Evolutionary conservation across 2,797 vertebrate species (phyloP), one percentile per base, ranked within the genome.

Genomic region (Coregonus sp.): DNA sequence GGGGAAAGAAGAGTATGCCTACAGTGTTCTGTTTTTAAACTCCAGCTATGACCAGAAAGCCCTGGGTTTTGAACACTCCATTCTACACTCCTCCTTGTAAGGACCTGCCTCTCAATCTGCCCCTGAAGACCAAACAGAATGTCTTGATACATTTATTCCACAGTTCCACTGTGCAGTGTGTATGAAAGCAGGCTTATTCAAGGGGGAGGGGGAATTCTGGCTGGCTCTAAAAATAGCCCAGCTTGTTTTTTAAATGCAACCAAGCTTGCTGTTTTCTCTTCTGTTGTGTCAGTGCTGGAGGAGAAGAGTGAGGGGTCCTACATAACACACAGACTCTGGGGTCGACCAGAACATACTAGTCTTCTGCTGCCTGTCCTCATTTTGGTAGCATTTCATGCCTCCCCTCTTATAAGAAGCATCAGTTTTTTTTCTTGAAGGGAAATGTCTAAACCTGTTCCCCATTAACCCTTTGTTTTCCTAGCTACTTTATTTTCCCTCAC

Each of bases 161-260:
- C 69, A 70, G 78, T 18, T 63, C 59, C 75, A 80, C 56, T 56
- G 75, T 75, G 80, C 76, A 84, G 79, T 75, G 65, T 75, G 72
- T 82, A 69, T 74, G 82, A 84, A 82, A 66, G 75, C 67, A 77
- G 78, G 77, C 80, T 82, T 83, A 89, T 86, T 89, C 85, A 86
- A 84, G 68, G 70, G 77, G 68, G 71, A 78, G 77, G 82, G 81
- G 80, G 68, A 73, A 51, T 78, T 87, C 74, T 85, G 73, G 74
- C 75, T 35, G 1, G 50, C 31, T 87, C 88, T 88, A 86, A 87
- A 89, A 90, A 89, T 90, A 87, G 83, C 80, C 7, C 16, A 1
- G 73, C 33, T 68, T 77, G 56, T 65, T 74, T 76, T 33, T 76
- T 51, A 37, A 69, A 73, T 76, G 76, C 69, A 70, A 37, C 76